Percentiles rank a stretch among this genome's conserved stretches.
Conservation (phyloP, 2,113 vertebrate species). For the Zosterops hypoxanthus region DNA sequence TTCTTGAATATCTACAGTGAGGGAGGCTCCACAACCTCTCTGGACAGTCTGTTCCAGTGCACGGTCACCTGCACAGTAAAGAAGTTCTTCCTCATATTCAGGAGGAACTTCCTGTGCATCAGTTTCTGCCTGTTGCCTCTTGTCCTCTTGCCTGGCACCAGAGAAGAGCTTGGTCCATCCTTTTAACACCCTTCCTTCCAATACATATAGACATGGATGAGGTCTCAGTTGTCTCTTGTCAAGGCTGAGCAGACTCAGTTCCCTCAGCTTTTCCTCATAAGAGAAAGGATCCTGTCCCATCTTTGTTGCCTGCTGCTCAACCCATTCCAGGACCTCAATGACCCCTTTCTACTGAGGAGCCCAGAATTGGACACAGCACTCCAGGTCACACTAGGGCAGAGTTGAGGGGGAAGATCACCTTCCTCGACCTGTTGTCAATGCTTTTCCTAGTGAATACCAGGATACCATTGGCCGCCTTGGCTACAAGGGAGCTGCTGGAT, state of each 20-base stretch:
- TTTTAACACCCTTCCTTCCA: background rate
- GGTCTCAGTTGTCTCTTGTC: background rate
- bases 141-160: background rate
- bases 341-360: background rate
- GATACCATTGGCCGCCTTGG: background rate
- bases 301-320: background rate
- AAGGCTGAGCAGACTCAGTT: background rate
- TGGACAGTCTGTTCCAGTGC: background rate
- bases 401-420: too few relatives aligned
- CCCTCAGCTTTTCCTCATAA: background rate
- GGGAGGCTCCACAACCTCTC: background rate
- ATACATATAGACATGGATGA: background rate
- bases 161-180: too few relatives aligned
- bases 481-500: too few relatives aligned
- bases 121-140: background rate
- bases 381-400: background rate
- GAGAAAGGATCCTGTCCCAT: background rate
- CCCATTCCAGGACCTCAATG: background rate
- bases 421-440: rapidly evolving
- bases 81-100: background rate
- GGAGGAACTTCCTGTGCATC: background rate
- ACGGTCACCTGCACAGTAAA: background rate
- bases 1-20: background rate
- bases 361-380: background rate
- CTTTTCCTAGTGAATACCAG: background rate